phyloP scores from a whole-genome alignment of 2,797 vertebrate genomes.

The Lithobates sylvaticus region DNA sequence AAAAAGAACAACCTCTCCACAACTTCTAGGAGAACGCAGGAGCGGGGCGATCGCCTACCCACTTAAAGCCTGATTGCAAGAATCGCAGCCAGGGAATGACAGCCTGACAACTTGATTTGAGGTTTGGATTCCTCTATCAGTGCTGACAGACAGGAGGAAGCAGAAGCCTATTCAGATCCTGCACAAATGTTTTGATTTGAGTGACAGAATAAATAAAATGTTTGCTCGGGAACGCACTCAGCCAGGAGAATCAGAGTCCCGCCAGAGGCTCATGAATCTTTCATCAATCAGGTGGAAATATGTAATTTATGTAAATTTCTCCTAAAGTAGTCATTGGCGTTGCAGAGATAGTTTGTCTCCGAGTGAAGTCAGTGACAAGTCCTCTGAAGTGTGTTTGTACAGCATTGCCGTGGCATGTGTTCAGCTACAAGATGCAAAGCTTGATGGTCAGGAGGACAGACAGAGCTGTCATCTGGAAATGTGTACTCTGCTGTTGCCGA shows the following conservation, averaged over 20 bases:
- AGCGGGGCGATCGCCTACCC: neutral
- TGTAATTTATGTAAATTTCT: slow-evolving; percentile 56
- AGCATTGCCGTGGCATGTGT: neutral
- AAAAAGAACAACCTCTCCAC: neutral
- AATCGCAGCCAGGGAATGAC: slow-evolving; percentile 15
- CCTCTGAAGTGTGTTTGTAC: neutral
- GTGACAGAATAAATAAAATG: slow-evolving; percentile 54
- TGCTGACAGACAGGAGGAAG: slow-evolving; percentile 39
- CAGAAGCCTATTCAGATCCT: slow-evolving; percentile 8
- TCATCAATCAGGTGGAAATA: slow-evolving; percentile 21
- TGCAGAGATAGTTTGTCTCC: neutral
- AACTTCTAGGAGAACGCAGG: neutral
- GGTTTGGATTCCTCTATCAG: slow-evolving; percentile 40
- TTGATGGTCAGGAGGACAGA: slow-evolving; percentile 1
- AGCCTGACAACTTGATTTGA: slow-evolving; percentile 24
- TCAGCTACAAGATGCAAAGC: neutral
- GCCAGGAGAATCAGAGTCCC: slow-evolving; percentile 29
- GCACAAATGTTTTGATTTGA: slow-evolving; percentile 34
- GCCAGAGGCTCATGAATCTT: slow-evolving; percentile 30
- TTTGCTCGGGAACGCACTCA: slow-evolving; percentile 37
- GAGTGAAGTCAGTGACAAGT: neutral
- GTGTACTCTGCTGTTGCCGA: no score
- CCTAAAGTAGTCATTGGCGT: neutral
- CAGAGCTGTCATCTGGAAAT: neutral
- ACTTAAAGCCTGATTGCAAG: slow-evolving; percentile 18